Evolutionary conservation across 2,113 vertebrate genomes (phyloP).

Genomic region (Leucoraja erinaceus): DNA sequence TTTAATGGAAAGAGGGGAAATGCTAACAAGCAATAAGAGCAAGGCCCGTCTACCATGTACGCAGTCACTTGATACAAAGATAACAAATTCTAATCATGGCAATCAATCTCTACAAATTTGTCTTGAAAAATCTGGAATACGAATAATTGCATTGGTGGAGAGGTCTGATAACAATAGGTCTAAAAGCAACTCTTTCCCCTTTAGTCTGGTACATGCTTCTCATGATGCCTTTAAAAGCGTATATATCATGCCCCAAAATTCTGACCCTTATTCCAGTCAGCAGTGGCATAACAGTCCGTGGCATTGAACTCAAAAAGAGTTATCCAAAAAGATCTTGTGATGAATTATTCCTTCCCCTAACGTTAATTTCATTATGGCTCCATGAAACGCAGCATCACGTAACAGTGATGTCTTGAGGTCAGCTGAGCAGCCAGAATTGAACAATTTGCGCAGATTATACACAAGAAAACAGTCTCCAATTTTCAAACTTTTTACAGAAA

Average conservation of each 20-base stretch:
- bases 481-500: no score
- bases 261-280: no score
- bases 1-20: neutral
- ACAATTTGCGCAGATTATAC: no score
- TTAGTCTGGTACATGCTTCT: neutral
- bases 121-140: neutral
- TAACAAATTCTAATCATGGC: neutral
- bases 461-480: no score
- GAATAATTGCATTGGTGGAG: neutral
- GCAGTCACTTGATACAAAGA: neutral
- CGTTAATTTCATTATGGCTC: no score
- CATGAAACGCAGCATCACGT: no score
- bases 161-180: neutral
- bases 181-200: neutral
- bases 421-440: no score
- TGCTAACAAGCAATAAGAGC: neutral
- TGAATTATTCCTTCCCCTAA: no score
- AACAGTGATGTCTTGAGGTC: no score
- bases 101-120: neutral
- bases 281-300: no score
- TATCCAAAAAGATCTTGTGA: no score
- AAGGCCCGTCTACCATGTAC: neutral
- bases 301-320: no score
- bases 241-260: neutral
- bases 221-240: neutral